These are phyloP conservation scores for Acrocephalus arundinaceus DNA, from an alignment of 2,113 vertebrate species.

Conservation along the genomic window DNA sequence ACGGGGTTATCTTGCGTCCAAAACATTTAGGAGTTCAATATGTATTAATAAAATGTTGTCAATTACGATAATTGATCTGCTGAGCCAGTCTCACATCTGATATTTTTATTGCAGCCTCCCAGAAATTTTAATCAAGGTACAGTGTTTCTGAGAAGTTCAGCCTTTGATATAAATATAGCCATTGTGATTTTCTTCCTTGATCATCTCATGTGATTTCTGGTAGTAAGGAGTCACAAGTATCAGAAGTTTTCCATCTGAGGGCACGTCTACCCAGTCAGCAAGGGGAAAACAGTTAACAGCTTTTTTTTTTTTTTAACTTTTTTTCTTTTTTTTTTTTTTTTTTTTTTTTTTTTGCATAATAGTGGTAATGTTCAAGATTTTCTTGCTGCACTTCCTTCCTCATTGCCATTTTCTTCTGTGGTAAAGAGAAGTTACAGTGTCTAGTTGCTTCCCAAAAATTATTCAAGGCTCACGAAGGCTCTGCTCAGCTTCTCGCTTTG, in stretches of 20 bases:
- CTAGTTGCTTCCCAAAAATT: conserved; percentile 71
- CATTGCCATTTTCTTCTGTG: conserved; percentile 77
- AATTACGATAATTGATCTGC: conserved; percentile 82
- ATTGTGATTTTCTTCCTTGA: conserved; percentile 83
- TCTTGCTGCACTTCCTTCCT: conserved; percentile 83
- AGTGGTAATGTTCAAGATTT: conserved; percentile 79
- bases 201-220: conserved; percentile 89
- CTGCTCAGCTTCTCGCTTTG: conserved; percentile 23
- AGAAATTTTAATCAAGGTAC: conserved; percentile 84
- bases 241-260: conserved; percentile 87
- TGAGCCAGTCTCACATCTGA: conserved; percentile 64
- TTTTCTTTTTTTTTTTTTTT: background rate
- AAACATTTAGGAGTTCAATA: conserved; percentile 78
- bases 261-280: conserved; percentile 69
- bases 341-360: conserved; percentile 68
- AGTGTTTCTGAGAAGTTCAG: conserved; percentile 89
- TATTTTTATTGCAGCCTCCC: conserved; percentile 78
- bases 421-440: conserved; percentile 76
- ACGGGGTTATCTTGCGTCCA: conserved; percentile 56
- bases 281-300: conserved; percentile 72
- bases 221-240: conserved; percentile 85
- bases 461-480: conserved; percentile 17
- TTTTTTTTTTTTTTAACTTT: background rate
- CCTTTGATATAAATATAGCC: conserved; percentile 79
- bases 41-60: conserved; percentile 72